These are phyloP conservation scores for Scleropages formosus DNA, from an alignment of 2,797 vertebrate species.

Conservation along the genomic window DNA sequence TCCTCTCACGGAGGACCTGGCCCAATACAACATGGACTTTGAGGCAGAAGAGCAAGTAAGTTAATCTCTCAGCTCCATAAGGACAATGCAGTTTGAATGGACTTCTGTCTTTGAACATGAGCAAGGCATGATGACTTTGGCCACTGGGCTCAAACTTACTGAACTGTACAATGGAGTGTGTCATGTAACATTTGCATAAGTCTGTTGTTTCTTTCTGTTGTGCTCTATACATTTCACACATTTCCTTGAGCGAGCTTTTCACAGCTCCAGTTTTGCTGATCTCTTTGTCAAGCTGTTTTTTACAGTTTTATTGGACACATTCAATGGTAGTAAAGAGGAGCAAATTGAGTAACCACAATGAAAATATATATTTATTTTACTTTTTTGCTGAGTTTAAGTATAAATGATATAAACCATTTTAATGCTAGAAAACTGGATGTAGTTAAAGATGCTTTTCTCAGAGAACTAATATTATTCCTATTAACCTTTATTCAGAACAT, in stretches of 20 bases:
- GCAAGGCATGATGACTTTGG: too few species aligned
- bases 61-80: neutral
- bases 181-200: neutral
- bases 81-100: neutral
- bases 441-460: constrained; percentile 12
- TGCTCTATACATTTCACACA: neutral
- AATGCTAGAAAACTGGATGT: constrained; percentile 8
- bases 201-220: neutral
- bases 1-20: constrained; percentile 79
- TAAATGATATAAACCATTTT: neutral
- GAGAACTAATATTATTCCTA: constrained; percentile 2
- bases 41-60: constrained; percentile 87
- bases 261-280: neutral
- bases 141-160: too few species aligned
- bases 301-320: constrained; percentile 1
- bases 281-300: neutral
- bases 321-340: constrained; percentile 8
- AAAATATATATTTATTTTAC: constrained; percentile 18
- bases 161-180: too few species aligned
- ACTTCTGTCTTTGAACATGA: neutral
- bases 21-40: constrained; percentile 84
- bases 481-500: constrained; percentile 11
- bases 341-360: constrained; percentile 20
- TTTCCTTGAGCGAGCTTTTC: neutral
- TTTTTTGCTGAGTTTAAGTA: neutral